A percentile compares a stretch with the other conserved stretches of the same genome.
Conservation (phyloP, 2,888 invertebrate genomes). For the Anarsia innoxiella region DNA sequence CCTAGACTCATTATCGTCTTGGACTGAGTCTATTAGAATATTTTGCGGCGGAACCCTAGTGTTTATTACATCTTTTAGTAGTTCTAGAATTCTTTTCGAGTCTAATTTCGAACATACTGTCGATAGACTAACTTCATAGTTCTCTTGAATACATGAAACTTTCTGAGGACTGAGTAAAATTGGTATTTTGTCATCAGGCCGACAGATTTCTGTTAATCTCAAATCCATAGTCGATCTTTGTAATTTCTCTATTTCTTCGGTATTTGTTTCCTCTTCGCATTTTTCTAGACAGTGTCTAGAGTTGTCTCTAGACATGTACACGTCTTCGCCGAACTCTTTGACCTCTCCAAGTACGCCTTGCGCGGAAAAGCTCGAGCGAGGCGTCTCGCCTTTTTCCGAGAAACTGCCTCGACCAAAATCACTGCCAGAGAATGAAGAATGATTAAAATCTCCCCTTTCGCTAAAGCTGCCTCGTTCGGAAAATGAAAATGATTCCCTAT, state of each 20-base stretch:
- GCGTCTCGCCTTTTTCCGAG: constrained; percentile 65
- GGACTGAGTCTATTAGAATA: constrained; percentile 62
- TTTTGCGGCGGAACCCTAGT: constrained; percentile 82
- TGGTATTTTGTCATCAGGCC: constrained; percentile 53
- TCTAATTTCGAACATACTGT: constrained; percentile 87
- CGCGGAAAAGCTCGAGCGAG: constrained; percentile 61
- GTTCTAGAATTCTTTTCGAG: constrained; percentile 84
- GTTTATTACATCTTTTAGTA: constrained; percentile 87
- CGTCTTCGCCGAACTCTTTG: constrained; percentile 59
- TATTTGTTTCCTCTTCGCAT: constrained; percentile 43
- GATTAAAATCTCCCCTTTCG: constrained; percentile 58
- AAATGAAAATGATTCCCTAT: constrained; percentile 64
- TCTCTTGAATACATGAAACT: constrained; percentile 56
- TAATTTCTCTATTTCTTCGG: constrained; percentile 54
- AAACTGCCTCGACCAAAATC: constrained; percentile 66
- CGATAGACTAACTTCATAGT: constrained; percentile 84
- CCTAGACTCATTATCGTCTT: constrained; percentile 57
- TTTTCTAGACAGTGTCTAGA: constrained; percentile 44
- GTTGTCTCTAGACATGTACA: constrained; percentile 53
- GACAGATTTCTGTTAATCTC: constrained; percentile 52
- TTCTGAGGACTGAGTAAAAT: constrained; percentile 59
- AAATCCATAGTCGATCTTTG: constrained; percentile 65
- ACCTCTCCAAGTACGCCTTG: constrained; percentile 63
- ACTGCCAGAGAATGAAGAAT: constrained; percentile 72
- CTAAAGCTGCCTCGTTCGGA: constrained; percentile 67